Evolutionary conservation across 2,797 vertebrate genomes (phyloP).

Genomic region (Glossophaga mutica): DNA sequence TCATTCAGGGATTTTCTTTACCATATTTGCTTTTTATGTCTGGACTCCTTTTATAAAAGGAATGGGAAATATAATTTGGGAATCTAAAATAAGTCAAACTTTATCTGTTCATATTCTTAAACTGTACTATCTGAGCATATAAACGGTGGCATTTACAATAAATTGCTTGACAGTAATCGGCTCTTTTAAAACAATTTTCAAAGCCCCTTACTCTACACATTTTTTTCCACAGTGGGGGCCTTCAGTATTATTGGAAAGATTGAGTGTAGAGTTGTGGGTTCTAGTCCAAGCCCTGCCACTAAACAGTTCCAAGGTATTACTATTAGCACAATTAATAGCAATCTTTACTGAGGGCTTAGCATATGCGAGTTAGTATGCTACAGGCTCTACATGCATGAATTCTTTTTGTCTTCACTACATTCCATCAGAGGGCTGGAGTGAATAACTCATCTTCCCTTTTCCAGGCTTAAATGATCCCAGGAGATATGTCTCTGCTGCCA

Average conservation of each 20-base stretch:
- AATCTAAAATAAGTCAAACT: constrained; percentile 36
- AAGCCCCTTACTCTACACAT: background rate
- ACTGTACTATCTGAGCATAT: background rate
- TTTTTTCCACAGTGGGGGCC: background rate
- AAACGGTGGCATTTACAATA: background rate
- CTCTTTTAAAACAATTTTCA: background rate
- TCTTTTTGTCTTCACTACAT: background rate
- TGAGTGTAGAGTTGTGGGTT: background rate
- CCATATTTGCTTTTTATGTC: constrained; percentile 15
- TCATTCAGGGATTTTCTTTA: constrained; percentile 44
- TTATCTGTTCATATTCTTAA: constrained; percentile 19
- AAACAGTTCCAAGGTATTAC: background rate
- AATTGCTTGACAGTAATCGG: background rate
- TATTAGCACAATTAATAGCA: background rate
- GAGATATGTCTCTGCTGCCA: background rate
- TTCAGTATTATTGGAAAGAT: background rate
- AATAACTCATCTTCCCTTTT: background rate
- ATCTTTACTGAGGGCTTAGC: background rate
- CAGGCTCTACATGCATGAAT: background rate
- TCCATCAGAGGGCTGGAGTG: background rate
- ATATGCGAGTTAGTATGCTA: background rate
- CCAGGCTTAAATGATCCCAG: background rate
- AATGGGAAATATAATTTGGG: constrained; percentile 30
- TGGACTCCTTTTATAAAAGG: constrained; percentile 26
- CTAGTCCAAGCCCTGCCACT: background rate